Evolutionary conservation across 2,888 invertebrate species (phyloP), one percentile per base, ranked within the genome.

Genomic region (Ecliptopera silaceata): DNA sequence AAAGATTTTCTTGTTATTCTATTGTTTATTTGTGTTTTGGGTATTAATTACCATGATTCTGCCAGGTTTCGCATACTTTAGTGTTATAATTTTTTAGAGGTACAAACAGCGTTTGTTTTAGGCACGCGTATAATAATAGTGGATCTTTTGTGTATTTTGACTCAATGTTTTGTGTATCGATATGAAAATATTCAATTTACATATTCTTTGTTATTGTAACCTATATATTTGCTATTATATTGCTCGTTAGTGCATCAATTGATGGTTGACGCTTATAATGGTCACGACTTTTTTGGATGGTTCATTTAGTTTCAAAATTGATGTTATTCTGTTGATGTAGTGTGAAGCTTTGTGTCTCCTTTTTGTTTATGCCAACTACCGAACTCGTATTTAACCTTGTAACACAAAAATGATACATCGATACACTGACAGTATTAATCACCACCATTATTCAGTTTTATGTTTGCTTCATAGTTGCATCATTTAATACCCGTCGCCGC

Each of bases 191-290:
- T 72, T 63, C 63, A 44, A 49, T 68, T 73, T 75, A 68, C 71
- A 70, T 70, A 74, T 67, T 64, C 63, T 68, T 69, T 66, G 66
- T 65, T 61, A 56, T 51, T 65, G 57, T 66, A 66, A 53, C 59
- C 59, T 54, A 61, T 61, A 52, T 60, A 54, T 56, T 38, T 22
- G 53, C 53, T 74, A 76, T 81, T 82, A 80, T 82, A 63, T 66
- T 65, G 68, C 77, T 86, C 80, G 81, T 87, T 82, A 80, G 72
- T 70, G 66, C 63, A 65, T 60, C 68, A 66, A 70, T 77, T 76
- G 71, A 77, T 53, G 41, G 53, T 59, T 63, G 56, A 63, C 54
- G 58, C 49, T 55, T 60, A 20, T 42, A 42, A 26, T 42, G n/a
- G 42, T 42, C 82, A 81, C 79, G 82, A 78, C 72, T 66, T 68